These are phyloP conservation scores for Haliclystus octoradiatus DNA, from an alignment of 30 jellyfish, hydroid and myxozoan genomes.

Conservation along the genomic window DNA sequence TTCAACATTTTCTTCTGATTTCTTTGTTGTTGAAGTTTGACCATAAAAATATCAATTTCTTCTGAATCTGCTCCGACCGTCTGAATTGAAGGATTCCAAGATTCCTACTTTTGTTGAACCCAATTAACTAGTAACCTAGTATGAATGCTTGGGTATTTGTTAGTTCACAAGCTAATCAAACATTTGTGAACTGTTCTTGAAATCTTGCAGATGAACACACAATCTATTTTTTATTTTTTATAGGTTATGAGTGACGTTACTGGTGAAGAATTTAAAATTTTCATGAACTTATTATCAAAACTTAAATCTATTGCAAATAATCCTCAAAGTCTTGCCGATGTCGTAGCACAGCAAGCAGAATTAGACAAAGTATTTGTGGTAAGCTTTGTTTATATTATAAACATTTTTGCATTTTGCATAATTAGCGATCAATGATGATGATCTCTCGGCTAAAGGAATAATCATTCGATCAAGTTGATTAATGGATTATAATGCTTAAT, in stretches of 20 bases:
- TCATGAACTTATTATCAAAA: constrained; percentile 67
- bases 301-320: constrained; percentile 72
- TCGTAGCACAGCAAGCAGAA: constrained; percentile 93
- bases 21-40: too few relatives aligned
- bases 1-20: too few relatives aligned
- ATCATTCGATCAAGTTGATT: constrained; percentile 6
- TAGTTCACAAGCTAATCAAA: too few relatives aligned
- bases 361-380: constrained; percentile 79
- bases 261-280: constrained; percentile 91
- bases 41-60: too few relatives aligned
- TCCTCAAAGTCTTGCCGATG: constrained; percentile 95
- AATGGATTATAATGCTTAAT: background rate
- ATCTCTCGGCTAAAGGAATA: constrained; percentile 74
- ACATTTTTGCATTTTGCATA: background rate
- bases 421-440: constrained; percentile 52
- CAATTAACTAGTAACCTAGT: too few relatives aligned
- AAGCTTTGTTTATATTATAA: background rate
- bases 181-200: too few relatives aligned
- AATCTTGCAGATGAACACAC: too few relatives aligned
- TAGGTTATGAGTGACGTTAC: constrained; percentile 89
- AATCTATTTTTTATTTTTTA: too few relatives aligned
- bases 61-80: too few relatives aligned
- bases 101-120: too few relatives aligned
- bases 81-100: too few relatives aligned
- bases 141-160: too few relatives aligned